These are phyloP conservation scores for Eudasyphora cyanicolor DNA, from an alignment of 2,888 invertebrate genomes.

Conservation along the genomic window DNA sequence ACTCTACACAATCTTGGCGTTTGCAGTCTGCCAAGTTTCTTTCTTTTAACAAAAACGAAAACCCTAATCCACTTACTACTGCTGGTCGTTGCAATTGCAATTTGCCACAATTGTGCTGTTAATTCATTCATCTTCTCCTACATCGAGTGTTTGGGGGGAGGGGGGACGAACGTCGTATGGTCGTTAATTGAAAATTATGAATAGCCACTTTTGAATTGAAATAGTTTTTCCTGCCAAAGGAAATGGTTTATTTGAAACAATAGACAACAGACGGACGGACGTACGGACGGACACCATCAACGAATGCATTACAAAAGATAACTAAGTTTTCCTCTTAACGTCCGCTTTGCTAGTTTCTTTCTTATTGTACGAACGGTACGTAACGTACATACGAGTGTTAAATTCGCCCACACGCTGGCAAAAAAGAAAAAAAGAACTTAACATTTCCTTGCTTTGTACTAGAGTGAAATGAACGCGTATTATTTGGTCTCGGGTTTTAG, in stretches of 20 bases:
- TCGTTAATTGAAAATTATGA: conserved; percentile 22
- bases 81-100: neutral
- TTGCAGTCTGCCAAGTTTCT: neutral
- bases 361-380: neutral
- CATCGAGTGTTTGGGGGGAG: too few relatives aligned
- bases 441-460: neutral
- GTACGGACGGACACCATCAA: neutral
- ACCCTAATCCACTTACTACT: neutral
- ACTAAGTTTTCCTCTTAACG: neutral
- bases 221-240: conserved; percentile 14
- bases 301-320: conserved; percentile 11
- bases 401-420: neutral
- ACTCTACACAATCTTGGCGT: too few relatives aligned
- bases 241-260: conserved; percentile 24
- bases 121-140: neutral
- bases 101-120: neutral
- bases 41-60: neutral
- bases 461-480: neutral
- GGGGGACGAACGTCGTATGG: too few relatives aligned
- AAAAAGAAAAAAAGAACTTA: too few relatives aligned
- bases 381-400: too few relatives aligned
- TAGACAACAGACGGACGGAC: neutral
- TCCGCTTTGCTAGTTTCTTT: neutral
- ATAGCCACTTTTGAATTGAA: conserved; percentile 15
- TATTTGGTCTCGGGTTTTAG: neutral